Conservation (phyloP, 2,797 vertebrate genomes). For the Cyprinodon diabolis region DNA sequence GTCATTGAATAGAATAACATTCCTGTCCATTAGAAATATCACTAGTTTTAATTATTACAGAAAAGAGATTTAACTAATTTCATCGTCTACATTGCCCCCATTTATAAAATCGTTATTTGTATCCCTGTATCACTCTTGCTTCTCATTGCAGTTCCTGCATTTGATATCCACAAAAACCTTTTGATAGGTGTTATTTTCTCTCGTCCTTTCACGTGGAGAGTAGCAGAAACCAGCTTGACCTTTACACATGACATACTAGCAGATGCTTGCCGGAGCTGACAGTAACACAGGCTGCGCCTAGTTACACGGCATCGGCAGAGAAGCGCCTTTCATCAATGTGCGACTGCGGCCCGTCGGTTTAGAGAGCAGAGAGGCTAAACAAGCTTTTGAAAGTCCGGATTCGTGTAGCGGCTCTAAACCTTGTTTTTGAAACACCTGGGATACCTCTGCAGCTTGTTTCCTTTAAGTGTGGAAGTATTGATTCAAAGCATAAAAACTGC, state of each 20-base stretch:
- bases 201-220: slow-evolving; percentile 30
- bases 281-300: slow-evolving; percentile 53
- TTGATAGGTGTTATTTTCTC: slow-evolving; percentile 36
- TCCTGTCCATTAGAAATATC: neutral
- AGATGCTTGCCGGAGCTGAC: slow-evolving; percentile 64
- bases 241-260: slow-evolving; percentile 72
- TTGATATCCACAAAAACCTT: slow-evolving; percentile 58
- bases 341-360: slow-evolving; percentile 31
- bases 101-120: slow-evolving; percentile 28
- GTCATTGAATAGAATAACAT: too few relatives aligned
- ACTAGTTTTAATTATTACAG: neutral
- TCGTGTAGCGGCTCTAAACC: slow-evolving; percentile 54
- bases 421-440: slow-evolving; percentile 41
- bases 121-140: slow-evolving; percentile 16
- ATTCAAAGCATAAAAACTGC: slow-evolving; percentile 46
- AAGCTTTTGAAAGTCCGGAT: slow-evolving; percentile 61
- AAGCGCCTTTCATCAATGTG: slow-evolving; percentile 42
- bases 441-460: slow-evolving; percentile 36
- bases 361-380: slow-evolving; percentile 44
- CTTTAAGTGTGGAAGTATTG: slow-evolving; percentile 58
- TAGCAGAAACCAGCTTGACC: slow-evolving; percentile 65
- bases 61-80: neutral
- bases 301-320: slow-evolving; percentile 49
- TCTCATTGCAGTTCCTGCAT: slow-evolving; percentile 43
- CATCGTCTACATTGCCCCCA: neutral